Percentiles rank a stretch among this genome's conserved stretches.
These are phyloP conservation scores for Cryptoleucopteryx plumbea DNA, from an alignment of 2,113 vertebrate genomes.

Conservation along the genomic window DNA sequence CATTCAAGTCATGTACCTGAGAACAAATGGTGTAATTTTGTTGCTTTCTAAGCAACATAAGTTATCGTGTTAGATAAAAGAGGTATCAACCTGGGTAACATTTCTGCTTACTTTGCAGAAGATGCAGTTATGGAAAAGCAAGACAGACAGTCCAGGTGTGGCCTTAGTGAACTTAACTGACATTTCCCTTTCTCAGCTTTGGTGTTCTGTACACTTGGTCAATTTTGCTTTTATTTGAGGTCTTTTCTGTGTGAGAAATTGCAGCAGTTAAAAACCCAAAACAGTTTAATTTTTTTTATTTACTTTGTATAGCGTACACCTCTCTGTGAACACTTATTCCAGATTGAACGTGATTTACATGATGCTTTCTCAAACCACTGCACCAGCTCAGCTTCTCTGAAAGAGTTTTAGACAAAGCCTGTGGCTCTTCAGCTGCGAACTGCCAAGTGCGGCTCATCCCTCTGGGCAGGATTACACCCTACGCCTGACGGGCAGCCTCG, in stretches of 20 bases:
- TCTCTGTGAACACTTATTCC: background rate
- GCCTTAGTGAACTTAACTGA: background rate
- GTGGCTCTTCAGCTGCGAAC: background rate
- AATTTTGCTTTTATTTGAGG: background rate
- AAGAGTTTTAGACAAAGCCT: background rate
- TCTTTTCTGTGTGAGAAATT: background rate
- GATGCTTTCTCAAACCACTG: background rate
- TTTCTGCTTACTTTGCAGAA: background rate
- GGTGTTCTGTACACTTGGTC: accelerated
- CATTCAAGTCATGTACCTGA: background rate
- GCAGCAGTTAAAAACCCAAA: background rate
- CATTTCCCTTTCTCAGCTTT: background rate
- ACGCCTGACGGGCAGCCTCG: background rate
- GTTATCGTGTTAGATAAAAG: background rate
- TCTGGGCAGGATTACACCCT: accelerated
- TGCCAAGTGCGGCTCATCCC: no score
- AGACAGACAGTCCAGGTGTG: background rate
- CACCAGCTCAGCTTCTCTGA: background rate
- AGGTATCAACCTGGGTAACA: background rate
- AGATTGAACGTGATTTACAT: background rate
- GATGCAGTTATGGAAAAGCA: background rate
- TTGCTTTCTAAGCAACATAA: background rate
- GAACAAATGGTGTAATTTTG: background rate
- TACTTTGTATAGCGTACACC: background rate
- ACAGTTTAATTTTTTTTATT: background rate